Percentiles rank a stretch among this genome's conserved stretches.
Conservation (phyloP, 2,888 invertebrate species). For the Pachymerium ferrugineum region DNA sequence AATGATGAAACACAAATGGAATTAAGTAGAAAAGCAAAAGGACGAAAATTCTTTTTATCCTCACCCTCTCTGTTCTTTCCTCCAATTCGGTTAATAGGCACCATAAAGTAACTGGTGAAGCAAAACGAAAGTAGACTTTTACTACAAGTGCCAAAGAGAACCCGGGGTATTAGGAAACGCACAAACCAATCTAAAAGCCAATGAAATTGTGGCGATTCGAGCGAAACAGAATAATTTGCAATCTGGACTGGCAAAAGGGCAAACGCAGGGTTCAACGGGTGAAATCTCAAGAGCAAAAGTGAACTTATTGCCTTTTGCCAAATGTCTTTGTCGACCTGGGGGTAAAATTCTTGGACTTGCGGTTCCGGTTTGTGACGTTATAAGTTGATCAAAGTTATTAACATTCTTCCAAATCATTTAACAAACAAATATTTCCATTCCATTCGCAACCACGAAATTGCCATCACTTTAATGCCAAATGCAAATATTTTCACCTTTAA, state of each 20-base stretch:
- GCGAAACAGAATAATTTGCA: not conserved
- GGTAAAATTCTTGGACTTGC: no score
- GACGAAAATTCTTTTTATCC: not conserved
- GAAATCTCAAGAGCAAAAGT: not conserved
- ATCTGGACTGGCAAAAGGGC: not conserved
- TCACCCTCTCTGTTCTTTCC: not conserved
- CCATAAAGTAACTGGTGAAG: not conserved
- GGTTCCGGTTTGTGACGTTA: no score
- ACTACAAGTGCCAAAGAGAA: not conserved
- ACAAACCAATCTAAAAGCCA: not conserved
- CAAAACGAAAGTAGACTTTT: not conserved
- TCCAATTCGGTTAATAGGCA: not conserved
- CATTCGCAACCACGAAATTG: no score
- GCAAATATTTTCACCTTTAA: no score
- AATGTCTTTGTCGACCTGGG: no score
- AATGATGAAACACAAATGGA: not conserved
- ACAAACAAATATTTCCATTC: no score
- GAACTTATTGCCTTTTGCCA: not conserved
- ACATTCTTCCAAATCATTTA: no score
- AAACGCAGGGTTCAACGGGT: not conserved
- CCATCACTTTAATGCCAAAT: no score
- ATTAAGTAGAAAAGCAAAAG: not conserved
- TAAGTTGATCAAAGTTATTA: no score
- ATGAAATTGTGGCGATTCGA: not conserved
- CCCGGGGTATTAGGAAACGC: not conserved